Evolutionary conservation across 2,113 vertebrate species (phyloP).

Genomic region (Ageneiosus marmoratus): DNA sequence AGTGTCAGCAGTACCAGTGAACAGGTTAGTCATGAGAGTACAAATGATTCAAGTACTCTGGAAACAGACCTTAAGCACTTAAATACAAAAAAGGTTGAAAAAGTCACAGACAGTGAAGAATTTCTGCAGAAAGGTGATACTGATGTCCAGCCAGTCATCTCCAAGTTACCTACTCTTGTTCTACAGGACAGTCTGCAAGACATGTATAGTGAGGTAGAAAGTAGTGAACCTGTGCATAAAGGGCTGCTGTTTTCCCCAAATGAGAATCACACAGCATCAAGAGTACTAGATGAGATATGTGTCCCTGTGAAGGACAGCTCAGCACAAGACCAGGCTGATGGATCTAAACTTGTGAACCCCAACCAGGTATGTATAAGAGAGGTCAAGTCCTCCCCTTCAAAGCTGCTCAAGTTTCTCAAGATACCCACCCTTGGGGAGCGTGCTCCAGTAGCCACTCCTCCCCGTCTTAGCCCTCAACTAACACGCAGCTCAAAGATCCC

Average conservation of each 20-base stretch:
- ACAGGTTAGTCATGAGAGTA: slow-evolving; percentile 27
- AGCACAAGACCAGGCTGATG: slow-evolving; percentile 64
- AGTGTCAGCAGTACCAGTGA: slow-evolving; percentile 35
- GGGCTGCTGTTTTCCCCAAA: slow-evolving; percentile 56
- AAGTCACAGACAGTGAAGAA: slow-evolving; percentile 39
- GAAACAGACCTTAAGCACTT: slow-evolving; percentile 55
- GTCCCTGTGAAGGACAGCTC: slow-evolving; percentile 59
- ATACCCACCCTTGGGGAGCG: slow-evolving; percentile 80
- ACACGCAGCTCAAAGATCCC: slow-evolving; percentile 88
- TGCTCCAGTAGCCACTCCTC: slow-evolving; percentile 66
- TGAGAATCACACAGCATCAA: slow-evolving; percentile 28
- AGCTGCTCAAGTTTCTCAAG: slow-evolving; percentile 87
- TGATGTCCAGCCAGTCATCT: slow-evolving; percentile 57
- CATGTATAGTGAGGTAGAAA: slow-evolving; percentile 60
- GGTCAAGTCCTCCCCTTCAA: slow-evolving; percentile 69
- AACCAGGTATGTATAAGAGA: slow-evolving; percentile 62
- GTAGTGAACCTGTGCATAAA: slow-evolving; percentile 52
- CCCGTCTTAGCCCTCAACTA: slow-evolving; percentile 88
- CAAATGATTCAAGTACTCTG: slow-evolving; percentile 30
- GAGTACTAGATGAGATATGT: slow-evolving; percentile 43
- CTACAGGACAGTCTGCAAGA: slow-evolving; percentile 50
- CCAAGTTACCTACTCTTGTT: slow-evolving; percentile 62
- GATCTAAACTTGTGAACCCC: slow-evolving; percentile 73
- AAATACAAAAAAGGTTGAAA: slow-evolving; percentile 45
- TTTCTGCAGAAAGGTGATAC: slow-evolving; percentile 36